Conservation (phyloP, 2,113 vertebrate genomes). For the Enhydra lutris region DNA sequence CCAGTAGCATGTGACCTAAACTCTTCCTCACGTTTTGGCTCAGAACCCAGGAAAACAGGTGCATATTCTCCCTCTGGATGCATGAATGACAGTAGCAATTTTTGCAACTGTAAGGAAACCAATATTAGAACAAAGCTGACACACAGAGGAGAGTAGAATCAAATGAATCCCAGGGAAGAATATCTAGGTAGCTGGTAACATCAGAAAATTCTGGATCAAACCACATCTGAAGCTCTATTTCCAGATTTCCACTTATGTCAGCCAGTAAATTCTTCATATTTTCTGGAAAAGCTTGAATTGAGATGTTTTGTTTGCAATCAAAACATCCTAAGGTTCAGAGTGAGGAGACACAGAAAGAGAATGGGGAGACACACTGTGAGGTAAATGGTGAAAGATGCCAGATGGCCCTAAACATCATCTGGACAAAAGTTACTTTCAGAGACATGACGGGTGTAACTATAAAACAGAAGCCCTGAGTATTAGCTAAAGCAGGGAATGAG, state of each 20-base stretch:
- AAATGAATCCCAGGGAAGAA: background rate
- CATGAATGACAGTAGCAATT: background rate
- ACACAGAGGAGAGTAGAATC: background rate
- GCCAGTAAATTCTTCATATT: background rate
- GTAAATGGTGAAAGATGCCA: background rate
- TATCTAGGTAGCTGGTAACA: background rate
- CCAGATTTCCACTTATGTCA: background rate
- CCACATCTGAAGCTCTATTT: background rate
- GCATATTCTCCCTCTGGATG: background rate
- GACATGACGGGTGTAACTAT: constrained; percentile 53
- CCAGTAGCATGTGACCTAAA: background rate
- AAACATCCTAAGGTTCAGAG: background rate
- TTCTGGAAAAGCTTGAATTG: background rate
- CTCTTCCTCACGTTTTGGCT: background rate
- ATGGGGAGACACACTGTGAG: background rate
- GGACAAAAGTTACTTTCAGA: constrained; percentile 23
- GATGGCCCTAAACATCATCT: background rate
- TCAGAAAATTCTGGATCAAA: background rate
- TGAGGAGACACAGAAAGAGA: background rate
- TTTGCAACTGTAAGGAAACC: background rate
- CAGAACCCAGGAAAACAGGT: background rate
- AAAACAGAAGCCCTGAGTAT: constrained; percentile 51
- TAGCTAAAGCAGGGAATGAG: constrained; percentile 71
- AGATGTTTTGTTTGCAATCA: background rate
- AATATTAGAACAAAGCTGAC: background rate